Evolutionary conservation across 1,140 invertebrate genomes (phyloP), one percentile per base, ranked within the genome.

Genomic region (Uloborus diversus): DNA sequence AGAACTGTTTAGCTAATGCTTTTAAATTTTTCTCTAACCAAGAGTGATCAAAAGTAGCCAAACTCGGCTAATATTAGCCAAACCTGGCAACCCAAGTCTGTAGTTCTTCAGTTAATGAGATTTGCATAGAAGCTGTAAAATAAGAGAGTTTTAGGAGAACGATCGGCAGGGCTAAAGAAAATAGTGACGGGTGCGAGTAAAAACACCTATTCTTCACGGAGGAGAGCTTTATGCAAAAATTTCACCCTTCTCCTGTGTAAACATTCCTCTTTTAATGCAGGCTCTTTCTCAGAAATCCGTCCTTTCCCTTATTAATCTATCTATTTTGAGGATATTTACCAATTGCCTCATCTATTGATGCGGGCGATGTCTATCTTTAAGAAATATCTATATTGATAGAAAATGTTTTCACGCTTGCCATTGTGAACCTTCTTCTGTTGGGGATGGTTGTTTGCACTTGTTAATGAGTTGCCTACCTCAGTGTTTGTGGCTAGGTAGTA

Each of bases 81-180:
- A n/a, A n/a, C 57, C 51, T 70, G 66, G 53, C 33, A 70, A 71
- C 59, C 59, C 53, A 71, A 28, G 30, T 71, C 61, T 59, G 69
- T 71, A 56, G 25, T 57, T 33, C 20, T 28, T 4, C 13, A 4
- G 35, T 28, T 71, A 71, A 71, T 71, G 69, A 71, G 51, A 71
- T 71, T 71, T 71, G 37, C 23, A 47, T 59, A 57, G 49, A 5
- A 49, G 20, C 7, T 35, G 35, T 35, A 64, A 64, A 64, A 64
- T 64, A 64, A 64, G n/a, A 64, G 42, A 35, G 35, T 64, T 25
- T 23, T 20, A 37, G 42, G 25, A 37, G 42, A 64, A 14, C 5
- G 7, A 11, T 13, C 20, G n/a, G 13, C 9, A 5, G 61, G 20
- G 33, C 25, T 9, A 42, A 64, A 35, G 13, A 64, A 64, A 42